phyloP scores from a whole-genome alignment of 2,113 vertebrate genomes.

The Psammodynastes pulverulentus region DNA sequence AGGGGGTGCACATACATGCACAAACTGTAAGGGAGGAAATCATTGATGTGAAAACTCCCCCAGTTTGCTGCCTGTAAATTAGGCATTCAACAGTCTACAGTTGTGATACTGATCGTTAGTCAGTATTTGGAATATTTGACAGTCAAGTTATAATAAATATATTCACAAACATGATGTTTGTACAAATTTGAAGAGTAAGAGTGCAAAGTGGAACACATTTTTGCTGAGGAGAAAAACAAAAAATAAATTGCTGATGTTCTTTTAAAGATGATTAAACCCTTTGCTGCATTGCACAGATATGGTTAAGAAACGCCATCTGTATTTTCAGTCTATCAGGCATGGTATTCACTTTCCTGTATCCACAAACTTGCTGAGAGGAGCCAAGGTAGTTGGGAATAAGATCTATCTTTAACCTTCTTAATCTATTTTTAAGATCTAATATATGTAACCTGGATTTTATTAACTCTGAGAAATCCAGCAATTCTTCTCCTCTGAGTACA shows the following conservation, averaged over 20 bases:
- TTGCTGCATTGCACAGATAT: background rate
- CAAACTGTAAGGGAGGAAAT: background rate
- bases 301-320: background rate
- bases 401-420: background rate
- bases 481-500: background rate
- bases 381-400: background rate
- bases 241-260: background rate
- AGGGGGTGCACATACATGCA: too few species aligned
- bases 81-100: background rate
- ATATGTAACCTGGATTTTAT: conserved; percentile 12
- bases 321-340: background rate
- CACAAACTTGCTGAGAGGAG: background rate
- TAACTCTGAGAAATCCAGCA: background rate
- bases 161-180: background rate
- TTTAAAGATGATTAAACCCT: background rate
- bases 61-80: background rate
- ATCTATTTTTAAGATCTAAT: background rate
- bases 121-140: background rate
- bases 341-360: background rate
- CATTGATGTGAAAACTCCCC: background rate
- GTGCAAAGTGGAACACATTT: background rate
- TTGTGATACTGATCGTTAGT: background rate
- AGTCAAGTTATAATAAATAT: background rate
- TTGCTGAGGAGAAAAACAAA: background rate
- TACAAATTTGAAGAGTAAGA: background rate